Percentiles rank a stretch among this genome's conserved stretches.
These are phyloP conservation scores for Aviceda subcristata DNA, from an alignment of 2,113 vertebrate genomes.

Conservation along the genomic window DNA sequence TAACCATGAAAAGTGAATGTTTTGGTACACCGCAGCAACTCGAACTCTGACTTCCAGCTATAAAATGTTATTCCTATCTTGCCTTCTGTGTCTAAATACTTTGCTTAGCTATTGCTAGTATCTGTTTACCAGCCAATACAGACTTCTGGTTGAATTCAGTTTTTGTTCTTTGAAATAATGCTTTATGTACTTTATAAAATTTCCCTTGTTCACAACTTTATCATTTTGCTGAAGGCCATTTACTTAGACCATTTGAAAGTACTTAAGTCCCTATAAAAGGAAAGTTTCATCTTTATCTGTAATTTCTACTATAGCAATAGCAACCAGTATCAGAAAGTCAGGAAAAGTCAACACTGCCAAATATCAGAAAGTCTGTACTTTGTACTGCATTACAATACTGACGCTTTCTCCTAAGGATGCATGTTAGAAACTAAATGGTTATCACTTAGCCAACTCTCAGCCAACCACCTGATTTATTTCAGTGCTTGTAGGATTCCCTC, in stretches of 20 bases:
- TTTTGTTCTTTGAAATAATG: not conserved
- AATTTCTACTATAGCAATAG: not conserved
- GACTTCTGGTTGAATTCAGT: not conserved
- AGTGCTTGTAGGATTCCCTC: not conserved
- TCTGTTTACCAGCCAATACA: not conserved
- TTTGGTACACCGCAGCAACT: not conserved
- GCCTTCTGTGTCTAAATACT: not conserved
- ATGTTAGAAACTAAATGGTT: not conserved
- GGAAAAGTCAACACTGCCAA: not conserved
- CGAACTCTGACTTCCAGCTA: not conserved
- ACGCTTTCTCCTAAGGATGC: not conserved
- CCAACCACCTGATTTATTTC: not conserved
- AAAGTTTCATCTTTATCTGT: not conserved
- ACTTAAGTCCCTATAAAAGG: not conserved
- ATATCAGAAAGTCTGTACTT: not conserved
- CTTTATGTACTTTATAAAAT: not conserved
- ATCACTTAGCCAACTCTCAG: not conserved
- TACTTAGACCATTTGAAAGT: not conserved
- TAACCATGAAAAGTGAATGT: not conserved
- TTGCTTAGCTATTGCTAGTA: not conserved
- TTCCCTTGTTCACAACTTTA: not conserved
- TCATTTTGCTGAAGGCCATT: not conserved
- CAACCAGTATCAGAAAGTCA: not conserved
- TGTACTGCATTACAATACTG: not conserved
- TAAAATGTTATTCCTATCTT: not conserved